These are phyloP conservation scores for Pardalotus punctatus DNA, from an alignment of 2,113 vertebrate genomes.

Conservation along the genomic window DNA sequence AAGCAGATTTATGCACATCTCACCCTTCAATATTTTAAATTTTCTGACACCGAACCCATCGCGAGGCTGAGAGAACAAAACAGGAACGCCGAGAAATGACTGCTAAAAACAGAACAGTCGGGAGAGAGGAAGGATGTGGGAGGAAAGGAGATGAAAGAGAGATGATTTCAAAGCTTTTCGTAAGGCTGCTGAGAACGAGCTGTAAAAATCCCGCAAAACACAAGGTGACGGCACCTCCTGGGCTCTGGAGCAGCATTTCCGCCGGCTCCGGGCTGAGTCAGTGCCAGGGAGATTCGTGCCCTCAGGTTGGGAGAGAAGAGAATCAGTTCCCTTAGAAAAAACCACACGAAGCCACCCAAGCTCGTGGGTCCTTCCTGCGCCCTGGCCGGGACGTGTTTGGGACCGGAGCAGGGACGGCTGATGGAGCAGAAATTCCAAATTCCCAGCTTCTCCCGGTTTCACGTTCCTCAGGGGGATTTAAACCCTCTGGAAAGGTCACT, in stretches of 20 bases:
- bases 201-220: not conserved
- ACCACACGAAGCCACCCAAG: fast-evolving
- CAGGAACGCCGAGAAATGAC: not conserved
- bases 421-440: not conserved
- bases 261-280: not conserved
- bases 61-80: not conserved
- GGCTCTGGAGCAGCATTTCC: not conserved
- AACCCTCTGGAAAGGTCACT: not conserved
- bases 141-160: not conserved
- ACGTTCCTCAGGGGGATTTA: not conserved
- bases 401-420: not conserved
- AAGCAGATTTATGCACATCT: not conserved
- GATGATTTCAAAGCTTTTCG: not conserved
- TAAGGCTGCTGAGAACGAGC: not conserved
- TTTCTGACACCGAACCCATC: not conserved
- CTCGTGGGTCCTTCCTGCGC: not conserved
- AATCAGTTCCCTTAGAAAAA: not conserved
- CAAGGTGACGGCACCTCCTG: not conserved
- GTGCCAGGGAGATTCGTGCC: not conserved
- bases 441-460: not conserved
- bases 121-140: not conserved
- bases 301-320: not conserved
- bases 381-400: not conserved
- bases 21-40: not conserved
- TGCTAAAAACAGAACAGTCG: not conserved